Evolutionary conservation across 2,888 invertebrate genomes (phyloP).

Genomic region (Diloba caeruleocephala): DNA sequence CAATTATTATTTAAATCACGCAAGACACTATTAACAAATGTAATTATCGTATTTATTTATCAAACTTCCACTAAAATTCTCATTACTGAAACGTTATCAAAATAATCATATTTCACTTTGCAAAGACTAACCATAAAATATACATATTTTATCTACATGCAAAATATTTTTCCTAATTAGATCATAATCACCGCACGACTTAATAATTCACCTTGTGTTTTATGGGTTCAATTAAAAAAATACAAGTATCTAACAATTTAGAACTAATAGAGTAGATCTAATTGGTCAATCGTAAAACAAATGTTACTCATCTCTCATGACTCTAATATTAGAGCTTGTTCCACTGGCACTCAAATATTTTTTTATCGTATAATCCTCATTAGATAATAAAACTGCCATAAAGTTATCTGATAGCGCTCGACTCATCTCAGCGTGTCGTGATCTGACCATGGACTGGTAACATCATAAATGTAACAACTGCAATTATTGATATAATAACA

Average conservation of each 20-base stretch:
- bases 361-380: constrained; percentile 27
- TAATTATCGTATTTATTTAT: constrained; percentile 6
- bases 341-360: constrained; percentile 15
- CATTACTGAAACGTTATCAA: constrained; percentile 6
- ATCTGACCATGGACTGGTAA: constrained; percentile 33
- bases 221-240: constrained; percentile 35
- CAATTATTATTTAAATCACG: too few species aligned
- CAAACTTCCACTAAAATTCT: constrained; percentile 13
- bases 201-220: constrained; percentile 50
- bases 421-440: constrained; percentile 40
- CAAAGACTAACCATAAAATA: constrained; percentile 19
- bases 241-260: constrained; percentile 23
- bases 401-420: constrained; percentile 42
- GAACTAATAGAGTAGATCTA: constrained; percentile 24
- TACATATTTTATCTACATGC: too few species aligned
- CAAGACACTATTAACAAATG: too few species aligned
- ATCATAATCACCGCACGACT: constrained; percentile 35
- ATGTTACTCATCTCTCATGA: too few species aligned
- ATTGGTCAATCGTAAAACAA: constrained; percentile 29
- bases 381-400: constrained; percentile 20
- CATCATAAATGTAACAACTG: constrained; percentile 49
- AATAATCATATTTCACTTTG: constrained; percentile 15
- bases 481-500: constrained; percentile 50
- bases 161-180: constrained; percentile 35
- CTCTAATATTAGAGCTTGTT: constrained; percentile 5